A percentile compares a stretch with the other conserved stretches of the same genome.
Conservation (phyloP, 2,113 vertebrate genomes). For the Oxyura jamaicensis region DNA sequence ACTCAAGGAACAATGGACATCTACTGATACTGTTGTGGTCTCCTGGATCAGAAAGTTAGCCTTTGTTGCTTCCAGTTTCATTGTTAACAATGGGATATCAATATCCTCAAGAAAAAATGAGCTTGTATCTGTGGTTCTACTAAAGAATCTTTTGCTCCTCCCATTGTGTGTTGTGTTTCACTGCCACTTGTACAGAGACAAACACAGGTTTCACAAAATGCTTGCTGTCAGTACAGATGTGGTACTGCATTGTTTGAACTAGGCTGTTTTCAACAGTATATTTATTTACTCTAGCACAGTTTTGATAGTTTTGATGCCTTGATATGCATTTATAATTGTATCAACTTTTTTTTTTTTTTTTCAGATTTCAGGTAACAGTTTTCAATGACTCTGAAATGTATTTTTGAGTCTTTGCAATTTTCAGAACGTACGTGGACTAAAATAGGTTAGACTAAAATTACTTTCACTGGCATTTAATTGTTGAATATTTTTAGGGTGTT, state of each 20-base stretch:
- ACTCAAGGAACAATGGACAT: background rate
- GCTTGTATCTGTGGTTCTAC: background rate
- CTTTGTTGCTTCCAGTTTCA: background rate
- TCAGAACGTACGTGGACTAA: background rate
- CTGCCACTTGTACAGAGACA: background rate
- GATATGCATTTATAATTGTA: background rate
- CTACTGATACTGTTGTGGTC: background rate
- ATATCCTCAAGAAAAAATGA: background rate
- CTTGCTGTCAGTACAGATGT: background rate
- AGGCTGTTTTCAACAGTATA: fast-evolving
- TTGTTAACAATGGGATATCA: background rate
- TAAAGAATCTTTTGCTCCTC: background rate
- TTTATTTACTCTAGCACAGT: background rate
- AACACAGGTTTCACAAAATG: background rate
- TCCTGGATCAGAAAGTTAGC: background rate
- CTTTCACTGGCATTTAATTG: background rate
- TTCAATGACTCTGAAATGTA: background rate
- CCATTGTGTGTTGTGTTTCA: background rate
- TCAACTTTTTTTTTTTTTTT: background rate
- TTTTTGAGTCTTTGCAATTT: background rate
- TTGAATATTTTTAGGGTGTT: too few relatives aligned
- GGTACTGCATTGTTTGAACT: background rate
- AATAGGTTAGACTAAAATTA: background rate
- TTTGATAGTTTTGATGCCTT: background rate
- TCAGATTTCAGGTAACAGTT: background rate